Conservation (phyloP, 2,797 vertebrate species). For the Okamejei kenojei region DNA sequence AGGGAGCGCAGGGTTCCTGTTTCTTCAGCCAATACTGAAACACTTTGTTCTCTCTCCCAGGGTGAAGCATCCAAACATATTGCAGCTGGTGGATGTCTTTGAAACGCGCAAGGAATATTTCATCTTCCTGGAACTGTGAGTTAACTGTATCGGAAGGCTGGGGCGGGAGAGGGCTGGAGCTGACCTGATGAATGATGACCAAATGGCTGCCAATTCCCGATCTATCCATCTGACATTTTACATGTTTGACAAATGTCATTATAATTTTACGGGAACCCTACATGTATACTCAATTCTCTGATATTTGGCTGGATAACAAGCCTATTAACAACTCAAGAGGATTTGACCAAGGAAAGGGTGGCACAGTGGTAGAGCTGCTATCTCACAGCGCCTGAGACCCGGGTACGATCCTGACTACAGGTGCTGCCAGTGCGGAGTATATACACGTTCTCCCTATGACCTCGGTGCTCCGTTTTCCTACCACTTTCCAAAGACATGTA, state of each 20-base stretch:
- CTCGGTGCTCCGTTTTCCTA: too few relatives aligned
- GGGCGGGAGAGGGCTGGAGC: too few relatives aligned
- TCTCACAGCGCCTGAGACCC: too few relatives aligned
- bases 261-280: background rate
- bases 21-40: constrained; percentile 36
- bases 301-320: background rate
- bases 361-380: too few relatives aligned
- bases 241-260: background rate
- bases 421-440: too few relatives aligned
- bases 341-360: background rate
- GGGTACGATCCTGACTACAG: too few relatives aligned
- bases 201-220: too few relatives aligned
- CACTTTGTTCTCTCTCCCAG: constrained; percentile 51
- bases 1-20: background rate
- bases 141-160: constrained; percentile 41
- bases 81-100: constrained; percentile 92
- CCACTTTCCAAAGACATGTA: too few relatives aligned
- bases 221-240: too few relatives aligned
- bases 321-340: background rate
- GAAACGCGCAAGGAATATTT: constrained; percentile 97
- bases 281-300: background rate
- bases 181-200: too few relatives aligned
- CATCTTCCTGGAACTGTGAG: constrained; percentile 98
- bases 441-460: too few relatives aligned
- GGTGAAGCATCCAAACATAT: constrained; percentile 95